Base-by-base conservation (phyloP, 2,888 invertebrate species). In the Hypena proboscidalis region DNA sequence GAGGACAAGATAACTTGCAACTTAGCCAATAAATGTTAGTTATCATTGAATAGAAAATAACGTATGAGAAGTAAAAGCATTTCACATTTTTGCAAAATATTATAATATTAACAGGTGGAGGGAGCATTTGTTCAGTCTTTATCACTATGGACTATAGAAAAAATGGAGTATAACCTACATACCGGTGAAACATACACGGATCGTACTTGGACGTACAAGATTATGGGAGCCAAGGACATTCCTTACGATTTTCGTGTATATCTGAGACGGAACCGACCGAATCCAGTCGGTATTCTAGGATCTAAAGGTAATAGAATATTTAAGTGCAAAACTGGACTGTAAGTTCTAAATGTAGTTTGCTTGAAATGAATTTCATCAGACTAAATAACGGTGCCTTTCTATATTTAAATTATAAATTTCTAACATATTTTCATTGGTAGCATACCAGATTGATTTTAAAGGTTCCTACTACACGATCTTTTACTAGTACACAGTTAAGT, bases 81-180 rank as follows among this genome's bases (percentile, higher is more conserved):
- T n/a, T n/a, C n/a, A n/a, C n/a, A n/a, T n/a, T n/a, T n/a, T n/a
- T n/a, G n/a, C n/a, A n/a, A n/a, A n/a, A n/a, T n/a, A n/a, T n/a
- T n/a, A n/a, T n/a, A n/a, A n/a, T n/a, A n/a, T 41, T 3, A 30
- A 22, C 31, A 87, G 85, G 87, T 93, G 0, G 94, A 94, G 80
- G 95, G 95, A 3, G 94, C 94, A 1, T 95, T 95, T 62, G 79
- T 93, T 1, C 71, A 73, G 56, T 48, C 55, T 3, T 34, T 69
- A 7, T 72, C 77, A 2, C 21, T 62, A 13, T 78, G 77, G 77
- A 47, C 61, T 11, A 55, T 76, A 36, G 79, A 78, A 50, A 65
- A 77, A 21, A 55, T 46, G 5, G 60, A 70, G 33, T 73, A 68
- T 17, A 65, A 77, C 21, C 53, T 67, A 5, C 41, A 55, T 27